A percentile compares a stretch with the other conserved stretches of the same genome.
phyloP scores from a whole-genome alignment of 2,888 invertebrate species.

The Salpingus planirostris region DNA sequence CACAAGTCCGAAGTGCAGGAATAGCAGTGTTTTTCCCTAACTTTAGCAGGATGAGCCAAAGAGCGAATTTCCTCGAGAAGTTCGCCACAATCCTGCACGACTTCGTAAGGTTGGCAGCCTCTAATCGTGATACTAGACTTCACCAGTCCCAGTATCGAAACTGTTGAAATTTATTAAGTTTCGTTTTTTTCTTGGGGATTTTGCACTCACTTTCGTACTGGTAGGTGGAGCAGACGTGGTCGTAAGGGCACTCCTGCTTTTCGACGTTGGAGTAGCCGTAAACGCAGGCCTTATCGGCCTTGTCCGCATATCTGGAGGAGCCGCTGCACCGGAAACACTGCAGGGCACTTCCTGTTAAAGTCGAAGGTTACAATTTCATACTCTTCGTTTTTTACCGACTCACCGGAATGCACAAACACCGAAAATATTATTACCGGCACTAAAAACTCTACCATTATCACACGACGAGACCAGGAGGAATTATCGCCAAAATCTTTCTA shows the following conservation, averaged over 20 bases:
- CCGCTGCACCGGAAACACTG: conserved; percentile 12
- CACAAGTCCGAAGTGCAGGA: conserved; percentile 12
- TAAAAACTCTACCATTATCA: no score
- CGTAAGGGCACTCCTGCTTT: conserved; percentile 11
- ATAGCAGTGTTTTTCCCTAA: conserved; percentile 10
- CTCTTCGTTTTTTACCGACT: no score
- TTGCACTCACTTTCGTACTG: conserved; percentile 28
- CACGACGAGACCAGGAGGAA: conserved; percentile 3
- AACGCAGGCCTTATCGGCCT: conserved; percentile 13
- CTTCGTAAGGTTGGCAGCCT: conserved; percentile 8
- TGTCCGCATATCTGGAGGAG: conserved; percentile 11
- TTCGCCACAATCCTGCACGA: conserved; percentile 7
- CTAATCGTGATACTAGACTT: conserved; percentile 11
- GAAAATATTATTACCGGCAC: no score
- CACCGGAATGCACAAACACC: no score
- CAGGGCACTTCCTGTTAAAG: conserved; percentile 8
- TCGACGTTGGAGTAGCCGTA: conserved; percentile 10
- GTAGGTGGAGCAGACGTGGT: conserved; percentile 12
- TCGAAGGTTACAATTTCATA: no score
- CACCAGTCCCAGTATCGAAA: conserved; percentile 10
- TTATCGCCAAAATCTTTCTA: conserved; percentile 5
- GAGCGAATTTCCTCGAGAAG: conserved; percentile 9
- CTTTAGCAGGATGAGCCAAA: conserved; percentile 9
- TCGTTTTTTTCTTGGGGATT: no score
- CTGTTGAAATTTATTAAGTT: no score